Percentiles rank a stretch among this genome's conserved stretches.
Conservation (phyloP, 1,140 invertebrate species). For the Adoxophyes honmai region DNA sequence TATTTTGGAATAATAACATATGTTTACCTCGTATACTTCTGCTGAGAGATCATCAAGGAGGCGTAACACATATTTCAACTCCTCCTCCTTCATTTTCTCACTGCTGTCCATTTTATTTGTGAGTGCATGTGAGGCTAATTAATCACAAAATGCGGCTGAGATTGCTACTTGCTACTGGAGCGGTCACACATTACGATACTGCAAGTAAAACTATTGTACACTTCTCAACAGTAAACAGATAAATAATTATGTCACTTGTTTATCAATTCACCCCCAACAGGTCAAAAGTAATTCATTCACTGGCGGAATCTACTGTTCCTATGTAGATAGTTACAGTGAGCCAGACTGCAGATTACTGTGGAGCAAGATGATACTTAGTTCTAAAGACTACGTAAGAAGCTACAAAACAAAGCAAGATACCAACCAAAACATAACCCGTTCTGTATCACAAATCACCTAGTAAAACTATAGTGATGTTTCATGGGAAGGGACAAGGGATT, state of each 20-base stretch:
- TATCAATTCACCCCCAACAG: constrained; percentile 23
- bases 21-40: constrained; percentile 51
- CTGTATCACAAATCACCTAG: too few relatives aligned
- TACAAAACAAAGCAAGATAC: constrained; percentile 6
- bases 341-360: neutral
- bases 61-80: constrained; percentile 54
- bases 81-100: constrained; percentile 59
- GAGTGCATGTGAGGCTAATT: neutral
- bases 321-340: constrained; percentile 2
- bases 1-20: constrained; percentile 2
- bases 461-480: too few relatives aligned
- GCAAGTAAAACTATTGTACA: constrained; percentile 4
- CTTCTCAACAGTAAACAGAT: constrained; percentile 27
- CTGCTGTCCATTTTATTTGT: neutral
- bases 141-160: neutral
- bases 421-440: neutral
- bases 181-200: neutral
- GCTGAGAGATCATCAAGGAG: constrained; percentile 51
- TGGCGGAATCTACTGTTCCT: constrained; percentile 9
- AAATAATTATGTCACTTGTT: constrained; percentile 25
- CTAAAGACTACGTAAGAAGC: neutral
- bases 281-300: constrained; percentile 31
- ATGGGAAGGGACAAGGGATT: too few relatives aligned
- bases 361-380: neutral
- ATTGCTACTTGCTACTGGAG: neutral